These are phyloP conservation scores for Potamilus streckersoni DNA, from an alignment of 1,140 invertebrate species.

Conservation along the genomic window DNA sequence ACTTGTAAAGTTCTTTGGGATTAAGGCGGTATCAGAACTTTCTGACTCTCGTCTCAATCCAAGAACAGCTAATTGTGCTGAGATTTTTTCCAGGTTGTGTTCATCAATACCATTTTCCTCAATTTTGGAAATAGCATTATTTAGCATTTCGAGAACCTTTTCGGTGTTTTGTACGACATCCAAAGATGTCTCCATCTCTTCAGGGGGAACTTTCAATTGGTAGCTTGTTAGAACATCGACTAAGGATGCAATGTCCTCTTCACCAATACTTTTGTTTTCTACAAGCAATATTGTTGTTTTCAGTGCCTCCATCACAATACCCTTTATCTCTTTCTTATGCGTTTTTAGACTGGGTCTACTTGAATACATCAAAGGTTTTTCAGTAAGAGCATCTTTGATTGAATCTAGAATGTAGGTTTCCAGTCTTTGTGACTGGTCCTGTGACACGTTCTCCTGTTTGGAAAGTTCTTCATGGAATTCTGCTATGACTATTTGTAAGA, in stretches of 20 bases:
- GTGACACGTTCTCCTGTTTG: background rate
- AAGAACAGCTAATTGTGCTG: slow-evolving; percentile 18
- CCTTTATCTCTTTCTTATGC: slow-evolving; percentile 17
- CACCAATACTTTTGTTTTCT: slow-evolving; percentile 3
- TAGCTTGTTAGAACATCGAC: slow-evolving; percentile 6
- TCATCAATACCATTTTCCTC: slow-evolving; percentile 4
- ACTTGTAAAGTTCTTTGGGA: slow-evolving; percentile 3
- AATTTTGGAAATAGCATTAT: slow-evolving; percentile 9
- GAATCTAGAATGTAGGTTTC: slow-evolving; percentile 6
- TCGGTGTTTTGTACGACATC: background rate
- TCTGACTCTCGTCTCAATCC: slow-evolving; percentile 11
- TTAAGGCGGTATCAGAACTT: background rate
- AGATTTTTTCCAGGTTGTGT: slow-evolving; percentile 13
- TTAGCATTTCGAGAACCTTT: slow-evolving; percentile 6
- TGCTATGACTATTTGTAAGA: slow-evolving; percentile 14
- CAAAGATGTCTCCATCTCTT: background rate
- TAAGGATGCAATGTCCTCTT: slow-evolving; percentile 1
- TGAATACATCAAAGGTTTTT: background rate
- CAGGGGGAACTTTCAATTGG: slow-evolving; percentile 1
- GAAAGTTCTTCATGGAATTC: slow-evolving; percentile 14
- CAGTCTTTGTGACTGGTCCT: background rate
- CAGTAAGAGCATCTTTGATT: slow-evolving; percentile 16
- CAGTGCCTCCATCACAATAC: slow-evolving; percentile 12
- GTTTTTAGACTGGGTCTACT: background rate
- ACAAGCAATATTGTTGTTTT: slow-evolving; percentile 11